Conservation (phyloP, 2,113 vertebrate genomes). For the Rhea pennata region DNA sequence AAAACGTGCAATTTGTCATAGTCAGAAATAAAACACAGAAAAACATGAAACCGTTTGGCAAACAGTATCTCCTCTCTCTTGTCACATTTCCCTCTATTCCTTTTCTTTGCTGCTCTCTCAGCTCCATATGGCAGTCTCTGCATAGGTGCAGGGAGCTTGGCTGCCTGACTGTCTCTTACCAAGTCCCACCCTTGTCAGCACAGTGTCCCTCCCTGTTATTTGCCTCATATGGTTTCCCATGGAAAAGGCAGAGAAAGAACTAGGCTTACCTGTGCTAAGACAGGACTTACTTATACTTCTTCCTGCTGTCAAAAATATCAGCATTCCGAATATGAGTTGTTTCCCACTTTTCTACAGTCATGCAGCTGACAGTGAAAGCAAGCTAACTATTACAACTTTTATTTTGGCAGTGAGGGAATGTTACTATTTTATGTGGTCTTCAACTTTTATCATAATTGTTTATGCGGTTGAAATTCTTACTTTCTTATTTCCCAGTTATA, state of each 20-base stretch:
- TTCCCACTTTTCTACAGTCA: not conserved
- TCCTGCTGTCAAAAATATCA: not conserved
- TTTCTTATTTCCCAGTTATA: not conserved
- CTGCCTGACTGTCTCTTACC: not conserved
- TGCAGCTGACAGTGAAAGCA: not conserved
- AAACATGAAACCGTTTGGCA: not conserved
- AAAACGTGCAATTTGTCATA: not conserved
- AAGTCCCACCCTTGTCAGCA: slow-evolving; percentile 2
- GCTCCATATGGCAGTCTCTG: not conserved
- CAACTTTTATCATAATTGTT: not conserved
- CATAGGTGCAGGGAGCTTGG: not conserved
- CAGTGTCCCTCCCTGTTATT: slow-evolving; percentile 44
- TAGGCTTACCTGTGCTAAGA: not conserved
- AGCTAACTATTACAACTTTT: not conserved
- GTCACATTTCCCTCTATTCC: not conserved
- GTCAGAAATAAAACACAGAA: not conserved
- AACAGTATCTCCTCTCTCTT: slow-evolving; percentile 19
- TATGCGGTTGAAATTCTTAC: not conserved
- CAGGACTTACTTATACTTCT: not conserved
- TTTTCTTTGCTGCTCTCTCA: not conserved
- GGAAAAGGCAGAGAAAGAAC: not conserved
- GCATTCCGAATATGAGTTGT: not conserved
- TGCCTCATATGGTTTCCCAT: slow-evolving; percentile 25
- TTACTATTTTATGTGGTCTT: not conserved
- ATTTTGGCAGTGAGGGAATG: not conserved